A percentile compares a stretch with the other conserved stretches of the same genome.
These are phyloP conservation scores for Pterostichus niger DNA, from an alignment of 2,888 invertebrate genomes.

Conservation along the genomic window DNA sequence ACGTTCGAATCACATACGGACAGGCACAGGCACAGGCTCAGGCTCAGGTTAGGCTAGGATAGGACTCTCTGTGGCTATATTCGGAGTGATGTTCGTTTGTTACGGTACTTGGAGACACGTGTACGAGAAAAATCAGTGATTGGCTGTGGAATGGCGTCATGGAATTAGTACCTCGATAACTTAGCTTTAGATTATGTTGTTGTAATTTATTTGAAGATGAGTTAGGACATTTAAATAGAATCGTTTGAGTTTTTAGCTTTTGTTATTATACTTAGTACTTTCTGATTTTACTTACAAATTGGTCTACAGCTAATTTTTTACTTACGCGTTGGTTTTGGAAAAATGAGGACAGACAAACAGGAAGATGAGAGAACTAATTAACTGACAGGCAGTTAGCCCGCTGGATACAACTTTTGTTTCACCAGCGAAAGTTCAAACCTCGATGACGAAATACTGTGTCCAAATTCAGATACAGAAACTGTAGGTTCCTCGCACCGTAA, in stretches of 20 bases:
- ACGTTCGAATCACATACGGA: constrained; percentile 37
- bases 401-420: too few species aligned
- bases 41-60: neutral
- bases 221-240: neutral
- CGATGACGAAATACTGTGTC: too few species aligned
- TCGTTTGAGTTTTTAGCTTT: neutral
- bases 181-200: constrained; percentile 5
- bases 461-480: too few species aligned
- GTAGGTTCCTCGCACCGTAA: too few species aligned
- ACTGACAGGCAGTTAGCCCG: too few species aligned
- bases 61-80: neutral
- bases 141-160: constrained; percentile 33
- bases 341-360: too few species aligned
- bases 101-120: constrained; percentile 26
- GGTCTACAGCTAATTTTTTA: too few species aligned
- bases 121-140: constrained; percentile 23
- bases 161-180: constrained; percentile 17
- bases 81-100: neutral
- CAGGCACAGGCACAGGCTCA: constrained; percentile 2
- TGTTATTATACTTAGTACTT: constrained; percentile 2
- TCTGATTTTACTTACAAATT: neutral
- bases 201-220: constrained; percentile 33
- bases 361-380: too few species aligned
- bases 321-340: too few species aligned
- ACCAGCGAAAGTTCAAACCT: too few species aligned